These are phyloP conservation scores for Naso thynnoides DNA, from an alignment of 2,797 vertebrate genomes.

Conservation along the genomic window DNA sequence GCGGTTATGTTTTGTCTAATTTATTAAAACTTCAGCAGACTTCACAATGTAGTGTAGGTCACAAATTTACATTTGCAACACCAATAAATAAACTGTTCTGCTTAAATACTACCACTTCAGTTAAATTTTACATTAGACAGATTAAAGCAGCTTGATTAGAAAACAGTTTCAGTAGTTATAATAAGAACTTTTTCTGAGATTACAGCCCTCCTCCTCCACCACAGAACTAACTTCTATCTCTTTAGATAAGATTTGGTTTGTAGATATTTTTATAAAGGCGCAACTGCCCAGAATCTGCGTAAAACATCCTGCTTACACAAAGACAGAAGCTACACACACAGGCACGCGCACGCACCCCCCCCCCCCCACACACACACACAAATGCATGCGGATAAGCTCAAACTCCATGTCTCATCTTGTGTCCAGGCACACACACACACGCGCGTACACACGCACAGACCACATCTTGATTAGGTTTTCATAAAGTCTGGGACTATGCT, in stretches of 20 bases:
- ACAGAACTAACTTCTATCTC: slow-evolving; percentile 53
- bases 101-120: slow-evolving; percentile 4
- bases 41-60: not conserved
- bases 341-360: slow-evolving; percentile 7
- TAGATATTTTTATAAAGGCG: slow-evolving; percentile 67
- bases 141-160: slow-evolving; percentile 29
- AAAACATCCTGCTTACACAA: slow-evolving; percentile 52
- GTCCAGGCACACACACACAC: slow-evolving; percentile 30
- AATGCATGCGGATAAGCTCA: not conserved
- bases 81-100: not conserved
- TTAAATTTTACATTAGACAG: slow-evolving; percentile 22
- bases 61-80: not conserved
- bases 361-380: slow-evolving; percentile 18
- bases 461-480: slow-evolving; percentile 86
- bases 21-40: not conserved
- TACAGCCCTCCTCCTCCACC: slow-evolving; percentile 31
- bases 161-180: slow-evolving; percentile 32
- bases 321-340: slow-evolving; percentile 40
- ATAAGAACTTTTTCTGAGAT: slow-evolving; percentile 42
- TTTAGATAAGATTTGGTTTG: slow-evolving; percentile 66
- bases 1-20: not conserved
- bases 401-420: slow-evolving; percentile 10
- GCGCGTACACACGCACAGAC: slow-evolving; percentile 41
- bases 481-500: slow-evolving; percentile 83
- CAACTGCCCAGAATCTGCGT: slow-evolving; percentile 58